phyloP scores from a whole-genome alignment of 2,888 invertebrate species.

The Villa cingulata region DNA sequence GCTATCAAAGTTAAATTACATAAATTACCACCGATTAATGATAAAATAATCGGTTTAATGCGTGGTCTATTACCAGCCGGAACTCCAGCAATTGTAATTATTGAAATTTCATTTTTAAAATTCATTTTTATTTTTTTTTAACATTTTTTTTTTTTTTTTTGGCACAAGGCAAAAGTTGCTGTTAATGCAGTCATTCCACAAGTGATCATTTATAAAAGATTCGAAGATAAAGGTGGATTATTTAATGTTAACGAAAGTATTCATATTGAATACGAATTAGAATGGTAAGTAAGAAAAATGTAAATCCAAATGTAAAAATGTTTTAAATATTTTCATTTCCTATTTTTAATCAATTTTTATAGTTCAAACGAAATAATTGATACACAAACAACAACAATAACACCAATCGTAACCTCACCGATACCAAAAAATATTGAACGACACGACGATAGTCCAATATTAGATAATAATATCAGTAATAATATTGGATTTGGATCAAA shows the following conservation, averaged over 20 bases:
- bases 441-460: no score
- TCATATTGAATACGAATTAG: conserved; percentile 44
- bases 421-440: no score
- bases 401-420: no score
- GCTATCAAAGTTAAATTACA: conserved; percentile 45
- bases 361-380: no score
- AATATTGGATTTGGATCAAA: background rate
- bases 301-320: no score
- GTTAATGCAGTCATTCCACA: conserved; percentile 33
- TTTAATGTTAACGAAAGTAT: conserved; percentile 59
- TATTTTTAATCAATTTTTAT: no score
- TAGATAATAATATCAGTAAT: no score
- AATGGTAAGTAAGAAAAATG: no score
- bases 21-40: conserved; percentile 41
- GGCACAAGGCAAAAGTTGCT: conserved; percentile 29
- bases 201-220: conserved; percentile 57
- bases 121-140: background rate
- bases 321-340: no score
- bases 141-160: background rate
- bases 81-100: conserved; percentile 34
- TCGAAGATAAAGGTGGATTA: conserved; percentile 46
- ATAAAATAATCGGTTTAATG: conserved; percentile 41
- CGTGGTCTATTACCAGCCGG: conserved; percentile 43
- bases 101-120: background rate
- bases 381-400: no score